These are phyloP conservation scores for Mystacornis crossleyi DNA, from an alignment of 2,113 vertebrate genomes.

Conservation along the genomic window DNA sequence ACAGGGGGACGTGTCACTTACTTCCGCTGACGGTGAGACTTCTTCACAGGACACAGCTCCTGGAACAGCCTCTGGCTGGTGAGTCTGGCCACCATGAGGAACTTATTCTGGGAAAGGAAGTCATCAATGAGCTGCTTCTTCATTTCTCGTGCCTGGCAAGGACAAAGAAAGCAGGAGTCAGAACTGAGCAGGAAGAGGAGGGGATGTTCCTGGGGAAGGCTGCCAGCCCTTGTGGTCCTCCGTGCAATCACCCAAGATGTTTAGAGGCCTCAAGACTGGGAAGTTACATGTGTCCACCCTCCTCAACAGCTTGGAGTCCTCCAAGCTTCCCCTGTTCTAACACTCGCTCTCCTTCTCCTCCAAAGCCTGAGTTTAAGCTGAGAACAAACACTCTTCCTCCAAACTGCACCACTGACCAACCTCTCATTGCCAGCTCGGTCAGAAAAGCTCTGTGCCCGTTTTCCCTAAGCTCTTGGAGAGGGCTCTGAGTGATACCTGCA, in stretches of 20 bases:
- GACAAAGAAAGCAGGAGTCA: neutral
- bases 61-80: conserved; percentile 93
- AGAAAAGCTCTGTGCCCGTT: accelerated
- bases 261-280: neutral
- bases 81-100: conserved; percentile 87
- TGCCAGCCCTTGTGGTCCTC: neutral
- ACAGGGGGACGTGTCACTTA: neutral
- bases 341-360: neutral
- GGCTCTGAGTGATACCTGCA: conserved; percentile 81
- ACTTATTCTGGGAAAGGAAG: conserved; percentile 93
- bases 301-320: neutral
- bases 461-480: accelerated
- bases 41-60: conserved; percentile 92
- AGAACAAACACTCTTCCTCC: neutral
- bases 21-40: conserved; percentile 94
- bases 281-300: neutral
- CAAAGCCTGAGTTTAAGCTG: neutral
- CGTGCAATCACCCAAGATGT: accelerated
- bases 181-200: neutral
- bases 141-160: conserved; percentile 86
- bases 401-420: neutral
- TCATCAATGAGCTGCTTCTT: conserved; percentile 93
- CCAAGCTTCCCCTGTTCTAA: neutral
- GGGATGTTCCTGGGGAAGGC: neutral
- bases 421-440: accelerated